A percentile compares a stretch with the other conserved stretches of the same genome.
These are phyloP conservation scores for Dicranocentrus wangi DNA, from an alignment of 2,888 invertebrate species.

Conservation along the genomic window DNA sequence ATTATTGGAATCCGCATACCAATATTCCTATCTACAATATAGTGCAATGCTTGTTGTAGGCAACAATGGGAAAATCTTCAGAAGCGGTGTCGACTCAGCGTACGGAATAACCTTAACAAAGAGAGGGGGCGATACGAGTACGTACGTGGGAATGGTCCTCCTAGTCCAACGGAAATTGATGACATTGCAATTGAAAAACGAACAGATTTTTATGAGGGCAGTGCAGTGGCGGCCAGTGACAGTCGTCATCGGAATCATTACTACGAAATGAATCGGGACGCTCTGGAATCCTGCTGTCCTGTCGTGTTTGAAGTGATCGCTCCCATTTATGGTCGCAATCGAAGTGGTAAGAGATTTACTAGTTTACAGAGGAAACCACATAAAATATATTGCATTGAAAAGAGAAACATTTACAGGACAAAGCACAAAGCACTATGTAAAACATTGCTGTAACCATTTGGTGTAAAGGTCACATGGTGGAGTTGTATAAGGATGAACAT, in stretches of 20 bases:
- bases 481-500: constrained; percentile 68
- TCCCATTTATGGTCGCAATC: constrained; percentile 69
- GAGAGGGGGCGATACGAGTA: constrained; percentile 3
- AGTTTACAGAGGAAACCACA: too few relatives aligned
- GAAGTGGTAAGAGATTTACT: constrained; percentile 63
- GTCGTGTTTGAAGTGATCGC: constrained; percentile 66
- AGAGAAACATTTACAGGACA: too few relatives aligned
- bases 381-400: too few relatives aligned
- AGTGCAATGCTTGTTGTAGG: constrained; percentile 2
- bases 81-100: constrained; percentile 26
- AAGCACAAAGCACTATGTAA: too few relatives aligned
- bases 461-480: constrained; percentile 72
- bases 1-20: too few relatives aligned
- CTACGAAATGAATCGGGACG: constrained; percentile 41
- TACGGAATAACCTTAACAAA: not conserved
- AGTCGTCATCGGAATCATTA: constrained; percentile 28
- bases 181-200: constrained; percentile 24
- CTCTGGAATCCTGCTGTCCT: constrained; percentile 68
- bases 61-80: constrained; percentile 54
- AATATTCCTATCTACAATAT: too few relatives aligned
- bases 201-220: not conserved
- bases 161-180: constrained; percentile 7
- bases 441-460: too few relatives aligned
- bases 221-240: not conserved
- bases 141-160: constrained; percentile 5